Evolutionary conservation across 2,888 invertebrate genomes (phyloP).

Genomic region (Ectemnius cavifrons): DNA sequence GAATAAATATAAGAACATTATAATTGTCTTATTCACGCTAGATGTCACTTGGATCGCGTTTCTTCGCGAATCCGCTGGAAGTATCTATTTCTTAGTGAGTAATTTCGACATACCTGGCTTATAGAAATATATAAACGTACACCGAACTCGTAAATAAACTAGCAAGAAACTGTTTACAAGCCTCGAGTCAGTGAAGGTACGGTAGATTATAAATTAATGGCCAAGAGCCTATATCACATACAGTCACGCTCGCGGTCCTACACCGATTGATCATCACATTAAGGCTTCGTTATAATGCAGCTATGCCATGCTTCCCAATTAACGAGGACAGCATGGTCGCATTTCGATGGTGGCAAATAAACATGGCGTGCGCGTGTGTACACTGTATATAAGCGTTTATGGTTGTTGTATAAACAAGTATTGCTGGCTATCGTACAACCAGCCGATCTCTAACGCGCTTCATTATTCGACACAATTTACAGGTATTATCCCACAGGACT

Average conservation of each 20-base stretch:
- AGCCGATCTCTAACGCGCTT: conserved; percentile 1
- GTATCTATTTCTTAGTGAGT: too few relatives aligned
- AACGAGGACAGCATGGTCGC: conserved; percentile 52
- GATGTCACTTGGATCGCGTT: too few relatives aligned
- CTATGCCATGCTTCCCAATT: conserved; percentile 56
- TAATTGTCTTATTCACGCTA: too few relatives aligned
- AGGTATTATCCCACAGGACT: too few relatives aligned
- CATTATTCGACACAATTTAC: too few relatives aligned
- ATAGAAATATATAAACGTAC: too few relatives aligned
- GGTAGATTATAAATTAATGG: conserved; percentile 59
- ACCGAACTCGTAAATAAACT: conserved; percentile 39
- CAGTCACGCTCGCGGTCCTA: conserved; percentile 11
- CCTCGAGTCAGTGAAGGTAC: conserved; percentile 46
- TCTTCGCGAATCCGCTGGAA: too few relatives aligned
- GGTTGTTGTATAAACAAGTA: conserved; percentile 39
- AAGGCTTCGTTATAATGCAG: conserved; percentile 45
- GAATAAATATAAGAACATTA: too few relatives aligned
- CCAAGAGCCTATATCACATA: too few relatives aligned
- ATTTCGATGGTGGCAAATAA: conserved; percentile 54
- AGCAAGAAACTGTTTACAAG: conserved; percentile 41
- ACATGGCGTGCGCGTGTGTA: conserved; percentile 19
- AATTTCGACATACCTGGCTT: too few relatives aligned
- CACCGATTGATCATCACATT: conserved; percentile 43
- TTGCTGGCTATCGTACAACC: conserved; percentile 46
- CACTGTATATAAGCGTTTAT: conserved; percentile 31